phyloP scores from a whole-genome alignment of 2,113 vertebrate genomes.

The Myiagra hebetior region DNA sequence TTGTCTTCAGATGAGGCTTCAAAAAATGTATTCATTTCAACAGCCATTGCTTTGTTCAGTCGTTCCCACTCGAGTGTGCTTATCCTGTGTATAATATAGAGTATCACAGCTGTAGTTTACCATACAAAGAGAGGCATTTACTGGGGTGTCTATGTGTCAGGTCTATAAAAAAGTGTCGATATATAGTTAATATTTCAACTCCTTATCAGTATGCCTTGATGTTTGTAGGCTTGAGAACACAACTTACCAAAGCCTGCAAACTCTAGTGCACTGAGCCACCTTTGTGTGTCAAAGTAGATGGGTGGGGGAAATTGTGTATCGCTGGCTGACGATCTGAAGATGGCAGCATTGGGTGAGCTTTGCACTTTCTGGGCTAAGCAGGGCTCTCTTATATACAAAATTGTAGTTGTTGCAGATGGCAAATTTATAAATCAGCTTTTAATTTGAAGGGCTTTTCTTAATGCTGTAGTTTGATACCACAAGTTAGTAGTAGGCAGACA shows the following conservation, averaged over 20 bases:
- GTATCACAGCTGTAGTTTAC: neutral
- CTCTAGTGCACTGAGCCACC: neutral
- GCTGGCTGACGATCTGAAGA: slow-evolving; percentile 59
- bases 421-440: slow-evolving; percentile 37
- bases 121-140: neutral
- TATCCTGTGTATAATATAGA: neutral
- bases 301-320: neutral
- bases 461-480: neutral
- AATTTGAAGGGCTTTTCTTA: slow-evolving; percentile 50
- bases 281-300: neutral
- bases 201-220: neutral
- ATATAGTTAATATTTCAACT: neutral
- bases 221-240: neutral
- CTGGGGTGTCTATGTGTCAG: neutral
- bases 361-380: neutral
- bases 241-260: neutral
- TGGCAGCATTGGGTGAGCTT: slow-evolving; percentile 79
- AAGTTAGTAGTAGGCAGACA: slow-evolving; percentile 14
- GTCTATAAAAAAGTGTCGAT: neutral
- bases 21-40: neutral
- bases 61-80: neutral
- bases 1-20: neutral
- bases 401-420: neutral
- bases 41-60: neutral
- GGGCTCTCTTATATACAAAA: neutral